Conservation (phyloP, 2,888 invertebrate genomes). For the Junonia oenone region DNA sequence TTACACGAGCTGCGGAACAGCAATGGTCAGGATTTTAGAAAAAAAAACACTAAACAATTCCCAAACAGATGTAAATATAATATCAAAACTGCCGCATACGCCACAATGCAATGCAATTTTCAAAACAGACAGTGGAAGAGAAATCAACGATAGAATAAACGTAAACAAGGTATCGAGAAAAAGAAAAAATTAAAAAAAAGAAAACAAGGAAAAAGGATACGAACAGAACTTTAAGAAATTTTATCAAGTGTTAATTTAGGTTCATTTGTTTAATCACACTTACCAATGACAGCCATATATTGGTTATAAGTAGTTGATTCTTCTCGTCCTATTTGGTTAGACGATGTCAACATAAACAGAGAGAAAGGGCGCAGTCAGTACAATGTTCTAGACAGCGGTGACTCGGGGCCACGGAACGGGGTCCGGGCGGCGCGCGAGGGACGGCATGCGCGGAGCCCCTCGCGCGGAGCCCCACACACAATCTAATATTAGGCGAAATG, state of each 20-base stretch:
- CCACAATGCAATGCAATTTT: conserved; percentile 75
- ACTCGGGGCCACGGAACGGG: conserved; percentile 59
- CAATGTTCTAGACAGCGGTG: conserved; percentile 65
- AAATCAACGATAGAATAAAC: conserved; percentile 46
- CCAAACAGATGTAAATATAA: conserved; percentile 49
- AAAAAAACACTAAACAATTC: conserved; percentile 51
- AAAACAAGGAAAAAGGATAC: conserved; percentile 43
- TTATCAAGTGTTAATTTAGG: conserved; percentile 73
- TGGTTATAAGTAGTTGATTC: conserved; percentile 96
- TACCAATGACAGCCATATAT: conserved; percentile 97
- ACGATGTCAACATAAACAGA: conserved; percentile 85
- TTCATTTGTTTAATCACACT: conserved; percentile 82
- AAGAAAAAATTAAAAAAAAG: conserved; percentile 50
- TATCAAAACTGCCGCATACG: conserved; percentile 71
- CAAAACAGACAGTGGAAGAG: conserved; percentile 57
- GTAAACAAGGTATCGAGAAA: conserved; percentile 42
- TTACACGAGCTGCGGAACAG: conserved; percentile 46
- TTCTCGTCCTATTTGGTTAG: conserved; percentile 93
- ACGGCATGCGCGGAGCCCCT: conserved; percentile 49
- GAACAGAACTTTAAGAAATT: conserved; percentile 55
- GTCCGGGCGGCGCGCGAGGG: conserved; percentile 50
- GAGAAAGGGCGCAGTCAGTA: conserved; percentile 80
- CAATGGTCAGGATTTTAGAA: conserved; percentile 46
- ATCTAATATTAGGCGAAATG: conserved; percentile 61
- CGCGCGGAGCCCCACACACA: conserved; percentile 61